Evolutionary conservation across 2,113 vertebrate species (phyloP), one percentile per base, ranked within the genome.

Genomic region (Oncorhynchus keta): DNA sequence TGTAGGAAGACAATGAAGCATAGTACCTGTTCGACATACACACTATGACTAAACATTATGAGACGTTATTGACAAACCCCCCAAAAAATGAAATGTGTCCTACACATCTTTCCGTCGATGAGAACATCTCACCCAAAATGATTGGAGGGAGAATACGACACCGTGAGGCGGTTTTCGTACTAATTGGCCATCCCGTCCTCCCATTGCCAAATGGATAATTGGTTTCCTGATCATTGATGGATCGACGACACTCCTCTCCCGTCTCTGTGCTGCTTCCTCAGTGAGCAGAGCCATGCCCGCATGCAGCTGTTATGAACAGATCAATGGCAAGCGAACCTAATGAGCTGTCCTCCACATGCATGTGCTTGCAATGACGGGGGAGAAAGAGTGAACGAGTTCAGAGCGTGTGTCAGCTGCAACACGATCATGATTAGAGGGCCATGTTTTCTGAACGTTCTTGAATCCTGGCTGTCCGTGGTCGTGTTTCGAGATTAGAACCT

Each of bases 151-250:
- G 73, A 24, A 68, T 2, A 72, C 30, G 24, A 73, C 78, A 79
- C 86, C 78, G 24, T 68, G 59, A 80, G 85, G 85, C 76, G 83
- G 81, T 79, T 18, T 88, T 89, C 68, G 70, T 28, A 4, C 86
- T 92, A 90, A 90, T 90, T 93, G 85, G 82, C 84, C 80, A 73
- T 81, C 81, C 70, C 74, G 67, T 87, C 80, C 74, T 81, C 81
- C 69, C 74, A 68, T 87, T 87, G 39, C 79, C 68, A 76, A 85
- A 86, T 32, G 76, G 74, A 81, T 88, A 86, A 89, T 89, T 87
- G 73, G 85, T 88, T 90, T 88, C 84, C 83, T 72, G 73, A 83
- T 79, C 55, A 76, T 78, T 87, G 88, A 94, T 90, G 83, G 88
- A 91, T 91, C 70, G 39, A 16, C 14, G 6, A 30, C 8, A 4